Base-by-base conservation (phyloP, 2,113 vertebrate genomes). In the Macquaria ambigua region DNA sequence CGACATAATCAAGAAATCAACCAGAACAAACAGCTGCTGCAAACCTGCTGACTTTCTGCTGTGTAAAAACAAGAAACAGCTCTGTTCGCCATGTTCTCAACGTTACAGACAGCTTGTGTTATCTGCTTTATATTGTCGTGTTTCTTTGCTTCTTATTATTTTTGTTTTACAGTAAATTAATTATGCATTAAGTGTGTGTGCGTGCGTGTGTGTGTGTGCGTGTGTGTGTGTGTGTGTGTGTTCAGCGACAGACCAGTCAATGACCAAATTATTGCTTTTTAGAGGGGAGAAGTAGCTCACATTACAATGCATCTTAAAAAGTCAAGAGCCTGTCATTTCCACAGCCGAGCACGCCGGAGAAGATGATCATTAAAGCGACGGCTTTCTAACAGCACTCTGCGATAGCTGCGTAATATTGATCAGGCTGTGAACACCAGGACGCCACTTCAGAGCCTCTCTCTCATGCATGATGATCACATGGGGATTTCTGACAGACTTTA, bases 361-460 rank as follows among this genome's bases (percentile, higher is more conserved):
- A 14, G 52, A 23, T 34, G 48, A 48, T 25, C 64, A 50, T 71
- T 28, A 58, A 50, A 46, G 10, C 5, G 55, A 3, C 55, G 7
- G 25, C 5, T 55, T 68, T 25, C 63, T 12, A 15, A 62, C 37
- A 2, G 25, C 37, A 5, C 28, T 15, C 46, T 55, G 43, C 14
- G 14, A 6, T 71, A 48, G 72, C 21, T n/a, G 68, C 6, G 56
- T 28, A 9, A 55, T 61, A 77, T 46, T 53, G 37, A 82, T 77
- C 78, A 62, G 21, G 18, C 55, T 20, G 18, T 4, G 20, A 74
- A 43, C 11, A n/a, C 23, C 28, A 16, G 20, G 15, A 23, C 0
- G 1, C 21, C 34, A 20, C 37, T 16, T 1, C 9, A 71, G 73
- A 64, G 68, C 59, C 10, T 10, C 43, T 46, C 1, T 43, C n/a